These are phyloP conservation scores for Gallinago stenura DNA, from an alignment of 2,797 vertebrate genomes.

Conservation along the genomic window DNA sequence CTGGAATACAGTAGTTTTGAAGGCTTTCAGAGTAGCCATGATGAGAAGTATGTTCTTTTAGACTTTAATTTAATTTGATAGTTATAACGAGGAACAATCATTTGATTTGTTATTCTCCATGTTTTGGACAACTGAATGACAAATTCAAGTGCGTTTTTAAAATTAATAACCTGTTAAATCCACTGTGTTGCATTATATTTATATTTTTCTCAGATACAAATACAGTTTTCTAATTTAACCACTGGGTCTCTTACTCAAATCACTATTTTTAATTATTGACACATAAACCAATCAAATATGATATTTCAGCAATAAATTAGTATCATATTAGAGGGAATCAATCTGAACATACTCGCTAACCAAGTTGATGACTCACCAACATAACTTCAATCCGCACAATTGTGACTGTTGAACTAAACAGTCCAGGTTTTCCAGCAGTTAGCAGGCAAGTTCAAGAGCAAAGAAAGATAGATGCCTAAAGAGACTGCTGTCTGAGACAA, in stretches of 20 bases:
- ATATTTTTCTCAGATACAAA: not conserved
- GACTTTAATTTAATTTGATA: slow-evolving; percentile 37
- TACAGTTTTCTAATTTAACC: not conserved
- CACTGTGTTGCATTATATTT: not conserved
- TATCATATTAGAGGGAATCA: not conserved
- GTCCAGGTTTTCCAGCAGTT: not conserved
- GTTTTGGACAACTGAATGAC: not conserved
- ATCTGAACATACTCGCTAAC: not conserved
- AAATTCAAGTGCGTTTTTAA: not conserved
- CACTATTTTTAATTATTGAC: slow-evolving; percentile 23
- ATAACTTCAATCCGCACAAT: not conserved
- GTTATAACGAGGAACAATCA: slow-evolving; percentile 37
- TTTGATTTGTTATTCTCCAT: slow-evolving; percentile 53
- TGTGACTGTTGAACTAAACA: not conserved
- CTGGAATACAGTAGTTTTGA: slow-evolving; percentile 30
- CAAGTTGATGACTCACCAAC: not conserved
- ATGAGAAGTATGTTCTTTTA: slow-evolving; percentile 30
- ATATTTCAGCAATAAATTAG: slow-evolving; percentile 20
- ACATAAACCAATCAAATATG: not conserved
- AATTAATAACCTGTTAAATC: slow-evolving; percentile 5
- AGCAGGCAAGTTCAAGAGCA: not conserved
- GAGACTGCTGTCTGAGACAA: not conserved
- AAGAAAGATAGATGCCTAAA: not conserved
- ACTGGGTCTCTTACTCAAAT: not conserved
- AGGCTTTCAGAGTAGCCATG: slow-evolving; percentile 29